A percentile compares a stretch with the other conserved stretches of the same genome.
Evolutionary conservation across 2,113 vertebrate species (phyloP).

Genomic region (Hemichromis elongatus): DNA sequence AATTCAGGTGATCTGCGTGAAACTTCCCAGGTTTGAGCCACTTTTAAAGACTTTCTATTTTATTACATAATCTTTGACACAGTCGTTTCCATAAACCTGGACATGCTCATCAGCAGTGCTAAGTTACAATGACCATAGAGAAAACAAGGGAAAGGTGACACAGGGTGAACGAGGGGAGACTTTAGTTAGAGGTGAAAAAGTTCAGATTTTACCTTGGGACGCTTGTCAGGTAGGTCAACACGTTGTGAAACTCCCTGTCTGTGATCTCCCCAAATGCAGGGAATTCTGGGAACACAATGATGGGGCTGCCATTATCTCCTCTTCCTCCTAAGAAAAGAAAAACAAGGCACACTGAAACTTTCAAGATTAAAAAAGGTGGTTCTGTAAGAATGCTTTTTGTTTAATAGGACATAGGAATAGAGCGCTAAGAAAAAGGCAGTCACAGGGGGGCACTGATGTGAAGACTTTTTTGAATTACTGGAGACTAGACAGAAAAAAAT

Average conservation of each 20-base stretch:
- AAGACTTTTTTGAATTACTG: background rate
- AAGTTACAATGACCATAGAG: background rate
- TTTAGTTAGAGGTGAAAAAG: background rate
- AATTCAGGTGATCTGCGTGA: background rate
- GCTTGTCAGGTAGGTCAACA: conserved; percentile 92
- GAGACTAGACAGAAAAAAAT: background rate
- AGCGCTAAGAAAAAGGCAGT: background rate
- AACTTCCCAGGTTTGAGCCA: background rate
- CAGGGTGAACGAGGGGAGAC: background rate
- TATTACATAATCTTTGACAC: background rate
- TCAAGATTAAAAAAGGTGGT: background rate
- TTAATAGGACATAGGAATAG: background rate
- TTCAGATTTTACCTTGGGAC: conserved; percentile 81
- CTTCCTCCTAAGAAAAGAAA: conserved; percentile 78
- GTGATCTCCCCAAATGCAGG: conserved; percentile 89
- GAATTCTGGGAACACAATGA: conserved; percentile 96
- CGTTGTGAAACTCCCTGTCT: conserved; percentile 90
- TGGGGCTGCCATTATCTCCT: conserved; percentile 88
- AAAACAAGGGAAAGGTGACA: background rate
- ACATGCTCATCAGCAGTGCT: background rate
- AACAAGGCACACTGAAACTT: background rate
- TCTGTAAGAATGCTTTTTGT: background rate
- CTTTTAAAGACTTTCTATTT: background rate
- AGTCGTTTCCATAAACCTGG: background rate
- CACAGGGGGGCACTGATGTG: conserved; percentile 48